phyloP scores from a whole-genome alignment of 2,797 vertebrate genomes.

The Crenichthys baileyi region DNA sequence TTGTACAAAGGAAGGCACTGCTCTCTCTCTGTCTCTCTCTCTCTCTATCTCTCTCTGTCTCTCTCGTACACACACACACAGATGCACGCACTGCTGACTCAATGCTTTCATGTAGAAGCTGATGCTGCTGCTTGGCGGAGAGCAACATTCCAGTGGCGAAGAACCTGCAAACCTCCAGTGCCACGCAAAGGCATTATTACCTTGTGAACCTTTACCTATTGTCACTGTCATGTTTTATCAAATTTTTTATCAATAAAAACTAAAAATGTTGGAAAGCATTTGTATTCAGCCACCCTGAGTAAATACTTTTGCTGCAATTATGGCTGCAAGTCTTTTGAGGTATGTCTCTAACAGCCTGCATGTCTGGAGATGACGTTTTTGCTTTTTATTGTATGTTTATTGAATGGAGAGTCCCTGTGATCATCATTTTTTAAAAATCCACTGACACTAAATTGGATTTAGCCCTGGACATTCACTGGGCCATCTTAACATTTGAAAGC shows the following conservation, averaged over 20 bases:
- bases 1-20: constrained; percentile 13
- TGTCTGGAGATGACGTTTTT: background rate
- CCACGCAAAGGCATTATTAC: background rate
- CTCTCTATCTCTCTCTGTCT: background rate
- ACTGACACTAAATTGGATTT: background rate
- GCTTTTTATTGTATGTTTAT: background rate
- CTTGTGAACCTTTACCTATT: background rate
- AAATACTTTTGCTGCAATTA: no score
- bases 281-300: background rate
- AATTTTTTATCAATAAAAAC: background rate
- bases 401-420: background rate
- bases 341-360: background rate
- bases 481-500: background rate
- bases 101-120: constrained; percentile 22
- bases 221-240: background rate
- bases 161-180: constrained; percentile 14
- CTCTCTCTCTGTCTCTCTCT: background rate
- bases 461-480: background rate
- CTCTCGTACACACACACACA: background rate
- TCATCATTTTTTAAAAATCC: no score
- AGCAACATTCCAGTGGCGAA: constrained; percentile 19
- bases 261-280: background rate
- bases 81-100: constrained; percentile 48
- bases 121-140: constrained; percentile 35
- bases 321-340: background rate